phyloP scores from a whole-genome alignment of 2,113 vertebrate species.

The Trochalopteron elliotii region DNA sequence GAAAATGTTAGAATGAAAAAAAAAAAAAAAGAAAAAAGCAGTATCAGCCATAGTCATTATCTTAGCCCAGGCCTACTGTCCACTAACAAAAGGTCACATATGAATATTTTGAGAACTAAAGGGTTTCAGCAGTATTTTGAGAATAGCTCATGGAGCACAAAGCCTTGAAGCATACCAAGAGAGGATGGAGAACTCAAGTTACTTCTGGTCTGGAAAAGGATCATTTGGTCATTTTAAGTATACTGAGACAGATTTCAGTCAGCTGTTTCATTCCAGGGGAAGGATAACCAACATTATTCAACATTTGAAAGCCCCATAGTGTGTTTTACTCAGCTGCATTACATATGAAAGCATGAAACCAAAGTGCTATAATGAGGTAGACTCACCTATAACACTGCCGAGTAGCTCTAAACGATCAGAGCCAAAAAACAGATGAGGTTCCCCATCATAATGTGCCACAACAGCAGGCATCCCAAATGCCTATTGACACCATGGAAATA shows the following conservation, averaged over 20 bases:
- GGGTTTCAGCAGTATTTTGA: neutral
- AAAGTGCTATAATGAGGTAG: neutral
- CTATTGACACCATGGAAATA: constrained; percentile 60
- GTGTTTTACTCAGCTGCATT: neutral
- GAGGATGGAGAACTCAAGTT: neutral
- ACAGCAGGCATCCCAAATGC: constrained; percentile 87
- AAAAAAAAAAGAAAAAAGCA: neutral
- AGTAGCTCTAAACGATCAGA: constrained; percentile 91
- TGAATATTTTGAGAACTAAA: neutral
- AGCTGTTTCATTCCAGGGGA: neutral
- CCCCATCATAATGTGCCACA: constrained; percentile 78
- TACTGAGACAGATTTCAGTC: neutral
- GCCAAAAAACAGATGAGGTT: constrained; percentile 86
- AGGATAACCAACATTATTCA: neutral
- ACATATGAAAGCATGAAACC: neutral
- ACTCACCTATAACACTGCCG: constrained; percentile 85
- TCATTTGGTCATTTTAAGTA: neutral
- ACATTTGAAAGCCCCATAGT: neutral
- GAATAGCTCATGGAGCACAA: neutral
- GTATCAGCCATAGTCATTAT: neutral
- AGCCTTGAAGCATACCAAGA: neutral
- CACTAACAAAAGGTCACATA: neutral
- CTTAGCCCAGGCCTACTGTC: neutral
- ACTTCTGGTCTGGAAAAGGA: neutral
- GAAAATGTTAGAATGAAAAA: neutral